Conservation (phyloP, 2,113 vertebrate species). For the Sturnira hondurensis region DNA sequence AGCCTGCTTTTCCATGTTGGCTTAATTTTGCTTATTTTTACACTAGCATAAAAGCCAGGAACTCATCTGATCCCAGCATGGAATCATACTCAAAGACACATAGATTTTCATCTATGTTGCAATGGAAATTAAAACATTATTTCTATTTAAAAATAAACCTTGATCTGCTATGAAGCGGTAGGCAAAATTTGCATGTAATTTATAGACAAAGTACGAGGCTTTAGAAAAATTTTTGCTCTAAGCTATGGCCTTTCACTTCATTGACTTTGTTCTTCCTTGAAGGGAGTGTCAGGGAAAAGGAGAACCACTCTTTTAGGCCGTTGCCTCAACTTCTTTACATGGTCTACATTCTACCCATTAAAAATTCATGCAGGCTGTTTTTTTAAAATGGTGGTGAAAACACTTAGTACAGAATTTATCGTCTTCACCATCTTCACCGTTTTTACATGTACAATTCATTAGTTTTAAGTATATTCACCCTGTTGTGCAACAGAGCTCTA, state of each 20-base stretch:
- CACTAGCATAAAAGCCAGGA: not conserved
- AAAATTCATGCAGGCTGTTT: not conserved
- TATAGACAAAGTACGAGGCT: not conserved
- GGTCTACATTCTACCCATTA: not conserved
- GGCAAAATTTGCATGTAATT: not conserved
- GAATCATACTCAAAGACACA: not conserved
- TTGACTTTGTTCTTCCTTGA: not conserved
- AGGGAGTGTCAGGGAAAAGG: not conserved
- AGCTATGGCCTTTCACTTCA: not conserved
- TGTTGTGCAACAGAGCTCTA: not conserved
- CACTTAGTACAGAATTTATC: not conserved
- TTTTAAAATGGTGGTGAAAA: not conserved
- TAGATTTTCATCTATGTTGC: not conserved
- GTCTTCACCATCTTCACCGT: too few relatives aligned
- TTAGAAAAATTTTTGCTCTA: not conserved
- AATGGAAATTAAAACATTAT: not conserved
- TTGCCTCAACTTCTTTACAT: not conserved
- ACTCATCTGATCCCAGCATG: not conserved
- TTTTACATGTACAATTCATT: not conserved
- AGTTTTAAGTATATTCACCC: not conserved
- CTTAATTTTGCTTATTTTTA: not conserved
- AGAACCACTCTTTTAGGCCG: not conserved
- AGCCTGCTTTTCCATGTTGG: not conserved
- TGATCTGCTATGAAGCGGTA: not conserved
- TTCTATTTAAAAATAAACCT: not conserved